A percentile compares a stretch with the other conserved stretches of the same genome.
Evolutionary conservation across 2,113 vertebrate species (phyloP).

Genomic region (Microcebus murinus): DNA sequence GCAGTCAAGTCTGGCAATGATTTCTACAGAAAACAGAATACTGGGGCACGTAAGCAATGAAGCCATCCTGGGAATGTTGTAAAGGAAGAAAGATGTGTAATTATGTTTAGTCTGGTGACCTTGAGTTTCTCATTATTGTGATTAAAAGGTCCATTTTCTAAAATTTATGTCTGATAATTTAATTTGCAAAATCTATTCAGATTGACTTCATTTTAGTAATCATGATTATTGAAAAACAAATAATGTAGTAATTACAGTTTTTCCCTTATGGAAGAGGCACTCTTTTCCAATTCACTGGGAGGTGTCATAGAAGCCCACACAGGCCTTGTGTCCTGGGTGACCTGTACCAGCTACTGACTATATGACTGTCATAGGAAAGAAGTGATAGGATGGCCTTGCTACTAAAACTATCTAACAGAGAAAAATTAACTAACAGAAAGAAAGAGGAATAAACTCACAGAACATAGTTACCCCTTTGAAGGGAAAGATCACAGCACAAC

Average conservation of each 20-base stretch:
- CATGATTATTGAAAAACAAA: neutral
- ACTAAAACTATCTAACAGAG: too few species aligned
- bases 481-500: too few species aligned
- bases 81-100: neutral
- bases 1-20: neutral
- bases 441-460: too few species aligned
- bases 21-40: neutral
- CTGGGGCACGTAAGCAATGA: neutral
- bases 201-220: neutral
- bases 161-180: neutral
- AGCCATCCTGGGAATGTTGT: rapidly evolving
- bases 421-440: too few species aligned
- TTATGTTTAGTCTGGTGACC: neutral
- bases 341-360: neutral
- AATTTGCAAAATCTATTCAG: neutral
- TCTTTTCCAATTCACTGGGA: neutral
- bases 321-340: neutral
- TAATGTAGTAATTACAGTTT: neutral
- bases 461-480: too few species aligned
- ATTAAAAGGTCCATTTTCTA: neutral
- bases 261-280: neutral
- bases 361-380: neutral
- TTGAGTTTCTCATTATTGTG: neutral
- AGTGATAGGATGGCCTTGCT: neutral
- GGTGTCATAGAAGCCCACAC: neutral